These are phyloP conservation scores for Tyria jacobaeae DNA, from an alignment of 2,888 invertebrate species.

Conservation along the genomic window DNA sequence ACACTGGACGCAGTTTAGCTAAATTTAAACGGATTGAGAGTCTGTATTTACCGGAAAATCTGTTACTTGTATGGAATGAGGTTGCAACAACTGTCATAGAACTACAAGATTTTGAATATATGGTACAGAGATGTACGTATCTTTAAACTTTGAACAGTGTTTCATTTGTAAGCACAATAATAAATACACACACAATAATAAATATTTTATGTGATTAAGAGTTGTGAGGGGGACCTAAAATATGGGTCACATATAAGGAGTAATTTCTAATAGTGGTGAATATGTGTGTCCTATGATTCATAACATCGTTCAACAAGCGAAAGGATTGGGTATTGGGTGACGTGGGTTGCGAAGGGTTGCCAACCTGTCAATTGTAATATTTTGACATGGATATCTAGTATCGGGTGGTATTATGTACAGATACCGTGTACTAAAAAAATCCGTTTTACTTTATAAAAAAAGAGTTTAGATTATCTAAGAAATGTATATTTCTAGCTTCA, in stretches of 20 bases:
- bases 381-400: constrained; percentile 17
- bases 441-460: too few species aligned
- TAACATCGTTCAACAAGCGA: not conserved
- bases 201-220: too few species aligned
- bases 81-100: constrained; percentile 12
- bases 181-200: too few species aligned
- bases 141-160: not conserved
- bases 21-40: constrained; percentile 33
- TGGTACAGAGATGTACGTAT: not conserved
- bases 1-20: constrained; percentile 34
- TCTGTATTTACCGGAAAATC: constrained; percentile 39
- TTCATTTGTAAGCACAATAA: not conserved
- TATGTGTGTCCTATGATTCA: constrained; percentile 6
- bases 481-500: too few species aligned
- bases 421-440: too few species aligned
- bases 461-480: too few species aligned
- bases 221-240: too few species aligned
- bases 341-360: constrained; percentile 8
- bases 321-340: constrained; percentile 11
- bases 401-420: not conserved
- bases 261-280: not conserved
- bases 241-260: too few species aligned
- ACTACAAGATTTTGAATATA: constrained; percentile 7
- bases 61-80: constrained; percentile 23
- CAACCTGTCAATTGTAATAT: constrained; percentile 19